Evolutionary conservation across 2,888 invertebrate genomes (phyloP), one percentile per base, ranked within the genome.

Genomic region (Sipha maydis): DNA sequence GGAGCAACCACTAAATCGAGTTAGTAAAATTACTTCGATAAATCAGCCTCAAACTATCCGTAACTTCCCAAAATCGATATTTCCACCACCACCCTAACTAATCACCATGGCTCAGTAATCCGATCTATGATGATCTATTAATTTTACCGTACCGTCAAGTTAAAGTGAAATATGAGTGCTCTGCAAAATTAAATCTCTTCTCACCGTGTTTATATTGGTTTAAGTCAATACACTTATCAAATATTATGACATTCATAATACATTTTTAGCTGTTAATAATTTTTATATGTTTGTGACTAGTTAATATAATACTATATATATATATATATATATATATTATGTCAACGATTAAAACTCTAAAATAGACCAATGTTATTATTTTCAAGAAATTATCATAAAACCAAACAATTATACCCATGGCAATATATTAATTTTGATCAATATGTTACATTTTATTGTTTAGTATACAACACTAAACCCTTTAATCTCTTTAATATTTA

Each of bases 61-160:
- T 28, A 28, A 77, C 8, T 19, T 28, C 48, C 31, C 28, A 11
- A 78, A 78, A 54, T 48, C 77, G 48, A 19, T 77, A 77, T 54
- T 77, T 78, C 54, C 31, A 17, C 78, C 19, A 31, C 78, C 78
- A 78, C 21, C 21, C 21, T 9, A 78, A 78, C 78, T 78, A 54
- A 54, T 78, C 31, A 31, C 28, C 21, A 78, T 78, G 31, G 31
- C 78, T 78, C 31, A 4, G 54, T 54, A 78, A 78, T 78, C 54
- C 54, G 78, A 78, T 78, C 21, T 31, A 78, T 21, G 28, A 31
- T 31, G 31, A 54, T 78, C 54, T 54, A 78, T 54, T 31, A 54
- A 78, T 54, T 21, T 78, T 31, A 28, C 54, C 11, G 4, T 21
- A 28, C 31, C 31, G 31, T 28, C 31, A 21, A 78, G 54, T 54